These are phyloP conservation scores for Eretmocerus hayati DNA, from an alignment of 2,888 invertebrate species.

Conservation along the genomic window DNA sequence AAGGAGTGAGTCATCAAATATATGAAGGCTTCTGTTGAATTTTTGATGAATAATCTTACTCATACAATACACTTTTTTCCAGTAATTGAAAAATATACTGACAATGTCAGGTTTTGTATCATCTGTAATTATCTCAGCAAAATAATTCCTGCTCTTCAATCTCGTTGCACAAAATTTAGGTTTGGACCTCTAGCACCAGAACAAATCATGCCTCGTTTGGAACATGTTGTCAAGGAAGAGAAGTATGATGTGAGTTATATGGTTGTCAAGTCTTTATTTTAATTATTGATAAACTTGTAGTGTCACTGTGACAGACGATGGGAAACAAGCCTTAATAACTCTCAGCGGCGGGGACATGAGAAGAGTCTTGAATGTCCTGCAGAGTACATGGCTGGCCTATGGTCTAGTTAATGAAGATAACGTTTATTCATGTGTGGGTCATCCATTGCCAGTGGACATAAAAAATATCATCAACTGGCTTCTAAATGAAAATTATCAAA, in stretches of 20 bases:
- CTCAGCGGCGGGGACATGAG: conserved; percentile 97
- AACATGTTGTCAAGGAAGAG: conserved; percentile 76
- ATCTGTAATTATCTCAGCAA: conserved; percentile 98
- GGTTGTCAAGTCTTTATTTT: conserved; percentile 1
- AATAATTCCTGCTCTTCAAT: conserved; percentile 97
- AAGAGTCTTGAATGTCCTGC: conserved; percentile 90
- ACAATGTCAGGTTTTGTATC: conserved; percentile 96
- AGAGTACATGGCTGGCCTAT: conserved; percentile 92
- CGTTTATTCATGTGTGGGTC: conserved; percentile 94
- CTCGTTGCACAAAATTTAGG: conserved; percentile 92
- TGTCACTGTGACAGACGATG: conserved; percentile 75
- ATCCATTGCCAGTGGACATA: conserved; percentile 86
- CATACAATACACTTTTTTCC: conserved; percentile 32
- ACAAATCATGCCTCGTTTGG: conserved; percentile 84
- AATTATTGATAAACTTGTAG: conserved; percentile 20
- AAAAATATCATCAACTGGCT: conserved; percentile 82
- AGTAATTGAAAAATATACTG: conserved; percentile 99
- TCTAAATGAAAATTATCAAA: conserved; percentile 67
- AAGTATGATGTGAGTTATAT: conserved; percentile 55
- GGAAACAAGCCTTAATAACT: conserved; percentile 79
- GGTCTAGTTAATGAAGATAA: conserved; percentile 81
- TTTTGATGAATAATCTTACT: background rate
- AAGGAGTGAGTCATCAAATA: conserved; percentile 68
- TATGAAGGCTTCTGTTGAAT: too few relatives aligned
- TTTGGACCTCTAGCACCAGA: conserved; percentile 82